Percentiles rank a stretch among this genome's conserved stretches.
phyloP scores from a whole-genome alignment of 2,113 vertebrate genomes.

The Alosa alosa region DNA sequence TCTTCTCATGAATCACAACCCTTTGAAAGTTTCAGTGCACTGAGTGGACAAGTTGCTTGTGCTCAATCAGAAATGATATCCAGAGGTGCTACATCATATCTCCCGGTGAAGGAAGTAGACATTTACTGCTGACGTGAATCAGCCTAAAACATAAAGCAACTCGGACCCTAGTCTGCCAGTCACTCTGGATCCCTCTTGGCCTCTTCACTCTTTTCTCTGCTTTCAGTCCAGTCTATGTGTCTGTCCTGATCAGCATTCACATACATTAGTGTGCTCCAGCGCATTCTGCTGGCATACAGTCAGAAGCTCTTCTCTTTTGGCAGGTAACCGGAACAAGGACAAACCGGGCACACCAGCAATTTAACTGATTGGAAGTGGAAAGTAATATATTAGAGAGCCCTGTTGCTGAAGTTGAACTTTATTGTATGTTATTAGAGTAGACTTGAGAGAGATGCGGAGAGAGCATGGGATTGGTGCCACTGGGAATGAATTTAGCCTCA shows the following conservation, averaged over 20 bases:
- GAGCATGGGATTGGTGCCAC: not conserved
- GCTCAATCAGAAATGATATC: not conserved
- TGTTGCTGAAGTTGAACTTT: conserved; percentile 42
- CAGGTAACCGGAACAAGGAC: conserved; percentile 53
- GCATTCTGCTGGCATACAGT: conserved; percentile 61
- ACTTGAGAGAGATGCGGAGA: conserved; percentile 29
- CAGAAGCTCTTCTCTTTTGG: conserved; percentile 52
- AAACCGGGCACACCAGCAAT: conserved; percentile 54
- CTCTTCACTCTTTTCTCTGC: conserved; percentile 15
- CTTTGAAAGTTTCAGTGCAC: too few relatives aligned
- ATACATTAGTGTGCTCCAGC: conserved; percentile 53
- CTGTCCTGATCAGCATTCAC: conserved; percentile 61
- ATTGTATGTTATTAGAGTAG: conserved; percentile 36
- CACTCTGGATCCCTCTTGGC: too few relatives aligned
- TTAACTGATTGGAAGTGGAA: conserved; percentile 62
- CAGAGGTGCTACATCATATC: not conserved
- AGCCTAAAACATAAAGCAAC: too few relatives aligned
- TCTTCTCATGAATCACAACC: too few relatives aligned
- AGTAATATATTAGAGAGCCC: conserved; percentile 52
- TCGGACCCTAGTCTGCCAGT: too few relatives aligned
- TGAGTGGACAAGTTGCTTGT: not conserved
- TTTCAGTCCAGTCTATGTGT: conserved; percentile 16
- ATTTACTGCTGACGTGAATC: not conserved
- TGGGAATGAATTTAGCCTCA: not conserved
- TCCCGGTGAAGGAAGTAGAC: not conserved